Base-by-base conservation (phyloP, 2,113 vertebrate species). In the Apodemus sylvaticus region DNA sequence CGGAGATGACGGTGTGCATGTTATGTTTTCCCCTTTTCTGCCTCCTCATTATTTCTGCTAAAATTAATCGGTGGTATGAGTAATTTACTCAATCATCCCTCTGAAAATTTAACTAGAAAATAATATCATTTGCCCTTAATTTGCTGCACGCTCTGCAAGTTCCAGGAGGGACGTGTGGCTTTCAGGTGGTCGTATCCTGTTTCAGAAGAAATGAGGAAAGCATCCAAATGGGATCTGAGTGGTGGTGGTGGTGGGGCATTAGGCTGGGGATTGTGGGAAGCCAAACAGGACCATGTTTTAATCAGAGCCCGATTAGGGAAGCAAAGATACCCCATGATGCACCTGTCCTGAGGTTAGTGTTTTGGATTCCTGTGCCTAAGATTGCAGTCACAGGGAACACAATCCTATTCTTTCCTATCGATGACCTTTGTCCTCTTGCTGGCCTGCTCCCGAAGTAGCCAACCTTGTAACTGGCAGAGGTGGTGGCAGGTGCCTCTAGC, bases 21-120 rank as follows among this genome's bases (percentile, higher is more conserved):
- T 48, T 48, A 48, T 48, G 78, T 70, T 93, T 95, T 90, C 81
- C 66, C 70, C 3, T 97, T 93, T 96, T 94, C 73, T 92, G 34
- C 22, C 45, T 71, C 34, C 94, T 96, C 53, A n/a, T 97, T 97
- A 96, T 68, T 90, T 96, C 94, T 20, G 34, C 94, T 94, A 97
- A 90, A 95, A 93, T 98, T 98, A 97, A 98, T 98, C 91, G 95
- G 73, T 87, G 94, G 45, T 85, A 60, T 71, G 95, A 96, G 94
- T 94, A 81, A 91, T 91, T 96, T 81, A 0, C 96, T 94, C 96
- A 95, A 96, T 96, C 74, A 45, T 22, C 96, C 97, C 97, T 87
- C 97, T 97, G 91, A 95, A 97, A 74, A 66, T 95, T 87, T 90
- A 36, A 95, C 96, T 95, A 92, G 89, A 96, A 96, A 97, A 90